Percentiles rank a stretch among this genome's conserved stretches.
Conservation (phyloP, 2,113 vertebrate genomes). For the Limnothrissa miodon region DNA sequence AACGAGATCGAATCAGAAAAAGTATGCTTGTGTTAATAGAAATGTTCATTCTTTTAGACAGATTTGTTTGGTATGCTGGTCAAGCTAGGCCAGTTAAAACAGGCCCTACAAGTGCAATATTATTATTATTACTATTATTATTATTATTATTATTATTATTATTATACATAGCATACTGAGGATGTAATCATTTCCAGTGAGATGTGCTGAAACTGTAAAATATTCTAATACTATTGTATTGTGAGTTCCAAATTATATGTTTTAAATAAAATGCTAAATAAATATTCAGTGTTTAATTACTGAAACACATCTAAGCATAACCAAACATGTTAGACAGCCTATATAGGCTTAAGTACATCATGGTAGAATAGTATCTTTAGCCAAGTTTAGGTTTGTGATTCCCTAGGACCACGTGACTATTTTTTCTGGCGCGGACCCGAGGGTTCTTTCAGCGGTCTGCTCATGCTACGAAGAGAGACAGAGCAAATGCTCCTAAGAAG, state of each 20-base stretch:
- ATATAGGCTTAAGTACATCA: background rate
- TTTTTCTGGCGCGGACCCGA: conserved; percentile 29
- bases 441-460: conserved; percentile 41
- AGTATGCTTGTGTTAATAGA: background rate
- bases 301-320: background rate
- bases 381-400: conserved; percentile 29
- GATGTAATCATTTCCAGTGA: background rate
- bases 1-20: background rate
- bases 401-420: conserved; percentile 73
- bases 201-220: background rate
- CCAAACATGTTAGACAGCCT: background rate
- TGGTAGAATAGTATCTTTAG: background rate
- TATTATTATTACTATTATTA: background rate
- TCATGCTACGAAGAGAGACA: conserved; percentile 31
- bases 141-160: background rate
- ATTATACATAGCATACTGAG: background rate
- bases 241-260: background rate
- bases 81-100: background rate
- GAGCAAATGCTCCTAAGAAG: conserved; percentile 31
- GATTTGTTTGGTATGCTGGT: background rate
- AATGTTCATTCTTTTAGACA: background rate
- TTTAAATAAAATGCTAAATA: conserved; percentile 5
- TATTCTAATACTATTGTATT: background rate
- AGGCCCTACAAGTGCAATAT: background rate
- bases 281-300: background rate